phyloP scores from a whole-genome alignment of 2,797 vertebrate species.

The Propithecus perrieri region DNA sequence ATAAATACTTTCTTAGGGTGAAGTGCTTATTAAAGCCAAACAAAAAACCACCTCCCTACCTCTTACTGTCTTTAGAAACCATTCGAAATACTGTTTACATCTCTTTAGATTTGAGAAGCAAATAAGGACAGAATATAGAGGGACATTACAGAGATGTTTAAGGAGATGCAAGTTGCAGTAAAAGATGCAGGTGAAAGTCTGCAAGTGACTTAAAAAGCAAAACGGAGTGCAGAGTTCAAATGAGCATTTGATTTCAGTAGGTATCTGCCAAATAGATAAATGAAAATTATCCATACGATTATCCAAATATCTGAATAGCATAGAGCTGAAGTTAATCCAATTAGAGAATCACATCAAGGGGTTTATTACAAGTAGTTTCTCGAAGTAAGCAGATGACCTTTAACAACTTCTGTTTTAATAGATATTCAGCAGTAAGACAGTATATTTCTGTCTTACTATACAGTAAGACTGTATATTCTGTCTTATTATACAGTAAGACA shows the following conservation, averaged over 20 bases:
- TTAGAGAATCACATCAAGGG: slow-evolving; percentile 64
- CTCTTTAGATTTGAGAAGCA: neutral
- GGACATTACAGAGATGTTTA: neutral
- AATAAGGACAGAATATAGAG: neutral
- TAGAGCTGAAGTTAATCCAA: slow-evolving; percentile 63
- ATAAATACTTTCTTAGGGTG: neutral
- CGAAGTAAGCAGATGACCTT: slow-evolving; percentile 75
- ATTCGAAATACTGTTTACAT: neutral
- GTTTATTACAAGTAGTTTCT: slow-evolving; percentile 76
- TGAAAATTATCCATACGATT: slow-evolving; percentile 47
- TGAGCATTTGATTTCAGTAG: neutral
- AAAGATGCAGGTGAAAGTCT: neutral
- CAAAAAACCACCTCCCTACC: neutral
- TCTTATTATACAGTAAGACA: slow-evolving; percentile 68
- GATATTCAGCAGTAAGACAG: slow-evolving; percentile 57
- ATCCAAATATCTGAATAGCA: slow-evolving; percentile 56
- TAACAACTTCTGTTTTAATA: slow-evolving; percentile 60
- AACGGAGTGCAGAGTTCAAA: neutral
- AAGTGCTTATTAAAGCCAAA: slow-evolving; percentile 20
- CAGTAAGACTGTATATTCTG: no score
- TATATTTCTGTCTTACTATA: no score
- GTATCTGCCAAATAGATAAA: slow-evolving; percentile 71
- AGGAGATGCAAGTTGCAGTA: neutral
- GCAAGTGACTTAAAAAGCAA: slow-evolving; percentile 27
- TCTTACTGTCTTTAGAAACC: neutral